Percentiles rank a stretch among this genome's conserved stretches.
Evolutionary conservation across 2,888 invertebrate genomes (phyloP).

Genomic region (Chironomus riparius): DNA sequence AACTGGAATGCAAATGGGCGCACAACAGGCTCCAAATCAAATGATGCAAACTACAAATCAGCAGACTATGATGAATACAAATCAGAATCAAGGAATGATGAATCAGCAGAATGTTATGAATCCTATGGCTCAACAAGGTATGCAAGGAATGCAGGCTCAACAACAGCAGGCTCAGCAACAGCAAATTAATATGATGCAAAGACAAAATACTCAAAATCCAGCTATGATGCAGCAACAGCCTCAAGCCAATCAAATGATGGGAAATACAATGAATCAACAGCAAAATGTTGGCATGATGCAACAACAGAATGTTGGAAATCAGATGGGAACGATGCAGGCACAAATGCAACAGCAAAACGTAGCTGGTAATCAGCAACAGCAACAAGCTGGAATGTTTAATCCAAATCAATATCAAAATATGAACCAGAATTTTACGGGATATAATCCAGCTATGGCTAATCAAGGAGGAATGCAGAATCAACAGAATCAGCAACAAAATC

Average conservation of each 20-base stretch:
- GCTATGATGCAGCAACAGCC: conserved; percentile 30
- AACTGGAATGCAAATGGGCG: conserved; percentile 2
- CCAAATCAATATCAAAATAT: conserved; percentile 35
- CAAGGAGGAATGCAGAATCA: conserved; percentile 37
- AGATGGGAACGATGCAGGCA: conserved; percentile 31
- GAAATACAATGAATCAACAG: background rate
- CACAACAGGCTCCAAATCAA: conserved; percentile 31
- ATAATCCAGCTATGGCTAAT: conserved; percentile 43
- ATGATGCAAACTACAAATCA: conserved; percentile 29
- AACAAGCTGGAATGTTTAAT: conserved; percentile 6
- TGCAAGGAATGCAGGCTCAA: conserved; percentile 30
- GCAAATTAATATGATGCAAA: conserved; percentile 35
- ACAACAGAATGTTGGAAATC: conserved; percentile 16
- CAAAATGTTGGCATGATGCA: conserved; percentile 19
- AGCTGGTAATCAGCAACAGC: conserved; percentile 42
- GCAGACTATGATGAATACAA: conserved; percentile 40
- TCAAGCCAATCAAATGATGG: conserved; percentile 8
- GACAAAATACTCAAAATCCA: conserved; percentile 32
- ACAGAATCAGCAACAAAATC: conserved; percentile 36
- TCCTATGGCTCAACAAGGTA: conserved; percentile 18
- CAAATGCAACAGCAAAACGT: conserved; percentile 45
- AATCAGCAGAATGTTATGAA: conserved; percentile 31
- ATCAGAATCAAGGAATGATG: conserved; percentile 30
- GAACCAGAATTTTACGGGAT: conserved; percentile 56
- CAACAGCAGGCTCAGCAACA: background rate